Evolutionary conservation across 2,797 vertebrate genomes (phyloP).

Genomic region (Dendrocincla tyrannina): DNA sequence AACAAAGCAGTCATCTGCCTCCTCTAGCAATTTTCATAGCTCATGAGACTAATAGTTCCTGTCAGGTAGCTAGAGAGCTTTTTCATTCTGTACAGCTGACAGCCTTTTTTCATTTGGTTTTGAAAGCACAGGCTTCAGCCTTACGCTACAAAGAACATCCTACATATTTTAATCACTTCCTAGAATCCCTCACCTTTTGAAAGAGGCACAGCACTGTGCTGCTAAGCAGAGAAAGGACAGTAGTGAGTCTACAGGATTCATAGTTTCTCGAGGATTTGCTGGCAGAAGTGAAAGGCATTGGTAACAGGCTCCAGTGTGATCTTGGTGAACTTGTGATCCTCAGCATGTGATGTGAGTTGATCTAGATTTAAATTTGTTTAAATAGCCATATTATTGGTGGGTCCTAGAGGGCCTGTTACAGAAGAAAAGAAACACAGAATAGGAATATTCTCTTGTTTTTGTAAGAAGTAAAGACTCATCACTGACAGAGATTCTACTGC

Average conservation of each 20-base stretch:
- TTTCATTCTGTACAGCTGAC: not conserved
- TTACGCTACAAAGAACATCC: not conserved
- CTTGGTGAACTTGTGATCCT: not conserved
- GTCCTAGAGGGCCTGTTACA: not conserved
- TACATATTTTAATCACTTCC: slow-evolving; percentile 33
- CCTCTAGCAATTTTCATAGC: not conserved
- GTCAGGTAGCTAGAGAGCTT: not conserved
- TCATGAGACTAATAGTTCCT: not conserved
- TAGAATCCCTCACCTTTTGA: slow-evolving; percentile 20
- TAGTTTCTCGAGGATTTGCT: not conserved
- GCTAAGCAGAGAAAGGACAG: not conserved
- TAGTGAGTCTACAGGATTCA: not conserved
- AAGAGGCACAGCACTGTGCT: not conserved
- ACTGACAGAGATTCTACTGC: not conserved
- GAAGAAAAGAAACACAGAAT: not conserved
- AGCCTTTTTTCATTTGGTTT: not conserved
- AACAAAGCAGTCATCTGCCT: slow-evolving; percentile 1
- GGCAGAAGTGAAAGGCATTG: not conserved
- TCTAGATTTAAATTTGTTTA: not conserved
- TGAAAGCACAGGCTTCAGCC: not conserved
- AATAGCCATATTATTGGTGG: not conserved
- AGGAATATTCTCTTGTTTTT: not conserved
- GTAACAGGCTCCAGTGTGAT: not conserved
- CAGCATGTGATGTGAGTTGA: not conserved
- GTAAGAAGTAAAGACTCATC: not conserved